phyloP scores from a whole-genome alignment of 2,113 vertebrate species.

The Pomatorhinus ruficollis region DNA sequence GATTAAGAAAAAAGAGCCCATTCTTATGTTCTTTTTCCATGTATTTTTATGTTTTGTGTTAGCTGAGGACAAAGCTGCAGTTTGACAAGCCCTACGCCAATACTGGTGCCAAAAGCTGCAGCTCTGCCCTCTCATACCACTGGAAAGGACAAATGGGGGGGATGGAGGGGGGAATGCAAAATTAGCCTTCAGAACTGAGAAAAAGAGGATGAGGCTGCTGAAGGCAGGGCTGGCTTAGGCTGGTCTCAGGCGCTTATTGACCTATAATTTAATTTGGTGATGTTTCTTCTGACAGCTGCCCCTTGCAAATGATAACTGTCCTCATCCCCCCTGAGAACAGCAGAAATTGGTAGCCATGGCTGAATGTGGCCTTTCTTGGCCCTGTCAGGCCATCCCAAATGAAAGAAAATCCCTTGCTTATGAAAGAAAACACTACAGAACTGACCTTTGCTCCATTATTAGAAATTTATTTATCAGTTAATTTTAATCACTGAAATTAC shows the following conservation, averaged over 20 bases:
- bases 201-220: not conserved
- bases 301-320: not conserved
- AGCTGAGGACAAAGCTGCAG: not conserved
- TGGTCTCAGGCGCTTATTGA: not conserved
- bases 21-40: not conserved
- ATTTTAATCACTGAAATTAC: not conserved
- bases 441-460: not conserved
- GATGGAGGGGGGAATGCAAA: not conserved
- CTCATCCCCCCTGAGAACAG: not conserved
- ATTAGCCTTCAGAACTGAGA: not conserved
- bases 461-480: constrained; percentile 1
- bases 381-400: not conserved
- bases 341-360: not conserved
- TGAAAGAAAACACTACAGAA: not conserved
- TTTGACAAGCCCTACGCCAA: not conserved
- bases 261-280: not conserved
- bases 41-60: not conserved
- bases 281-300: not conserved
- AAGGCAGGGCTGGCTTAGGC: not conserved
- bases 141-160: not conserved
- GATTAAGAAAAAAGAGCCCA: not conserved
- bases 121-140: not conserved
- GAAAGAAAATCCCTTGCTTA: not conserved
- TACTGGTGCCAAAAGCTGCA: not conserved
- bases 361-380: not conserved